Percentiles rank a stretch among this genome's conserved stretches.
Conservation (phyloP, 2,797 vertebrate species). For the Adelosebastes latens region DNA sequence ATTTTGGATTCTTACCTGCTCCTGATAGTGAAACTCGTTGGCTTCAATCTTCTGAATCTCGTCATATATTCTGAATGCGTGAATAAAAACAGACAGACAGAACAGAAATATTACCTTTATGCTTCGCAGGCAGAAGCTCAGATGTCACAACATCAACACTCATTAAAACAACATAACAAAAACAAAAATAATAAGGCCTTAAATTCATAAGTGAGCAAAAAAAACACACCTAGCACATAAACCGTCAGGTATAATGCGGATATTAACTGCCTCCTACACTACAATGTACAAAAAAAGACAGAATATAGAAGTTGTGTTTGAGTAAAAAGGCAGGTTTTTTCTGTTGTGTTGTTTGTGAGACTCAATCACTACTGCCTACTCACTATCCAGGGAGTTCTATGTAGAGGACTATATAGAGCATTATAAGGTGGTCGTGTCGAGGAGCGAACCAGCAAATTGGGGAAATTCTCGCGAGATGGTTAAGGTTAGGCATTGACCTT, state of each 20-base stretch:
- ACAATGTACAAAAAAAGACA: background rate
- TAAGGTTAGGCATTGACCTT: too few species aligned
- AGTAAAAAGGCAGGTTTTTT: background rate
- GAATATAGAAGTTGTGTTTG: background rate
- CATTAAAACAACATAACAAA: background rate
- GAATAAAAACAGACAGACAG: slow-evolving; percentile 9
- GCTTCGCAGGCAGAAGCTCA: background rate
- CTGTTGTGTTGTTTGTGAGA: background rate
- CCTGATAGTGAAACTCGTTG: slow-evolving; percentile 96
- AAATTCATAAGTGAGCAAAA: slow-evolving; percentile 8
- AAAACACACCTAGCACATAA: slow-evolving; percentile 10
- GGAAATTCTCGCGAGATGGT: too few species aligned
- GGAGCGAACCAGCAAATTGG: too few species aligned
- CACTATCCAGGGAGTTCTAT: too few species aligned
- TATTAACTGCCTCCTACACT: background rate
- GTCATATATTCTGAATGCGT: slow-evolving; percentile 88
- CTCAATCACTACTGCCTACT: too few species aligned
- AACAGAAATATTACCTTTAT: slow-evolving; percentile 15
- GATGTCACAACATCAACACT: background rate
- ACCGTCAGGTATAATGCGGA: background rate
- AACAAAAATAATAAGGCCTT: slow-evolving; percentile 6
- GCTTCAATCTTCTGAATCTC: slow-evolving; percentile 98
- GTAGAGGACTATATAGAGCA: too few species aligned
- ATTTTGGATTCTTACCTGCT: slow-evolving; percentile 85
- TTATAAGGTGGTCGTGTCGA: too few species aligned